phyloP scores from a whole-genome alignment of 2,888 invertebrate species.

The Catocala sponsa region DNA sequence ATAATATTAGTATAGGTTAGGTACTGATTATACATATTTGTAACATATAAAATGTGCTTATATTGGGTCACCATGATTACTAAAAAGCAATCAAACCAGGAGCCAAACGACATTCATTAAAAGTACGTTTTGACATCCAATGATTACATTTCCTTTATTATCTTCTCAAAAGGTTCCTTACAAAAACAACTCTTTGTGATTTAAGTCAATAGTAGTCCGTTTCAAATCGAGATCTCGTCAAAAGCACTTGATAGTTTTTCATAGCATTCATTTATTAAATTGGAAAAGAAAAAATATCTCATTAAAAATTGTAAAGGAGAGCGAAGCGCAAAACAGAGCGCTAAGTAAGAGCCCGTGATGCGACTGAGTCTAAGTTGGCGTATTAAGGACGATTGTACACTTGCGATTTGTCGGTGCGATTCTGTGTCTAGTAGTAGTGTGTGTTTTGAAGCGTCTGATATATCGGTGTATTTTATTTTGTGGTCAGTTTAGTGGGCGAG shows the following conservation, averaged over 20 bases:
- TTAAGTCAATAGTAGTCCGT: neutral
- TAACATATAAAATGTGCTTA: too few species aligned
- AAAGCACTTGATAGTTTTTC: slow-evolving; percentile 40
- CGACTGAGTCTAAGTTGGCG: slow-evolving; percentile 27
- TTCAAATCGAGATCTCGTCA: slow-evolving; percentile 12
- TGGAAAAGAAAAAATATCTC: slow-evolving; percentile 48
- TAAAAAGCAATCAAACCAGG: too few species aligned
- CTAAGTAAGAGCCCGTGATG: slow-evolving; percentile 39
- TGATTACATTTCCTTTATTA: too few species aligned
- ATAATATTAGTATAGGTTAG: too few species aligned
- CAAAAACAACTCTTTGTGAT: too few species aligned
- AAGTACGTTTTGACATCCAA: too few species aligned
- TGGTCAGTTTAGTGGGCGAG: neutral
- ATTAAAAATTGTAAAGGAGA: slow-evolving; percentile 51
- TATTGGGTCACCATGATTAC: too few species aligned
- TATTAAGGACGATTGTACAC: slow-evolving; percentile 21
- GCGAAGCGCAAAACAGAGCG: slow-evolving; percentile 41
- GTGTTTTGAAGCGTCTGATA: too few species aligned
- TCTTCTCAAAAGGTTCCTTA: too few species aligned
- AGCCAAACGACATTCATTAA: too few species aligned
- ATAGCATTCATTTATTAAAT: slow-evolving; percentile 47
- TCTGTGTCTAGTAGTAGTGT: neutral
- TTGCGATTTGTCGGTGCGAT: slow-evolving; percentile 19
- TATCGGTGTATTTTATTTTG: neutral
- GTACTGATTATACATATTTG: too few species aligned